A percentile compares a stretch with the other conserved stretches of the same genome.
These are phyloP conservation scores for Ectropis crepuscularia DNA, from an alignment of 2,888 invertebrate species.

Conservation along the genomic window DNA sequence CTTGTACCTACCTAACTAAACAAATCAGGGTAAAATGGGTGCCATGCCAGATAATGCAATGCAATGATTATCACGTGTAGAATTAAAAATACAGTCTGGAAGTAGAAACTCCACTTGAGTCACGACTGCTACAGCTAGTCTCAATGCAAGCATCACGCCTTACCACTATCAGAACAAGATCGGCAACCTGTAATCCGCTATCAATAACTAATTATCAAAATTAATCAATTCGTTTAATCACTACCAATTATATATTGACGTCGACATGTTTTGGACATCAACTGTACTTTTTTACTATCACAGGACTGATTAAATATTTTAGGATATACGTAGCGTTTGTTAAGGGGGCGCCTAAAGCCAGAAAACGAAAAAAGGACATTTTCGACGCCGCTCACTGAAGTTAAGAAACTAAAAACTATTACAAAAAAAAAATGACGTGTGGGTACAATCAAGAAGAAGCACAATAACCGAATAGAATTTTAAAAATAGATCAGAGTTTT, in stretches of 20 bases:
- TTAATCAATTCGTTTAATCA: conserved; percentile 25
- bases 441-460: too few relatives aligned
- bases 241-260: not conserved
- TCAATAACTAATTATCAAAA: conserved; percentile 39
- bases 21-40: conserved; percentile 47
- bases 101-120: not conserved
- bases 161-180: conserved; percentile 23
- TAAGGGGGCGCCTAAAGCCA: too few relatives aligned
- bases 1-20: conserved; percentile 30
- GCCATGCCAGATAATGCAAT: conserved; percentile 29
- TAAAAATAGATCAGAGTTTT: too few relatives aligned
- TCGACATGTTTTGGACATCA: not conserved
- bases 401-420: too few relatives aligned
- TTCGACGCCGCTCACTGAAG: too few relatives aligned
- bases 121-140: not conserved
- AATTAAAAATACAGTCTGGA: conserved; percentile 6
- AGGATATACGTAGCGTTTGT: too few relatives aligned
- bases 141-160: conserved; percentile 14
- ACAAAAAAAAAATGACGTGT: too few relatives aligned
- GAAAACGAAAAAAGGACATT: too few relatives aligned
- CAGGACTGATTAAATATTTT: too few relatives aligned
- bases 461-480: too few relatives aligned
- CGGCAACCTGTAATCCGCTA: conserved; percentile 40
- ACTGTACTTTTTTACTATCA: not conserved
- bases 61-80: conserved; percentile 29